Evolutionary conservation across 1,140 invertebrate genomes (phyloP).

Genomic region (Thaumetopoea pityocampa): DNA sequence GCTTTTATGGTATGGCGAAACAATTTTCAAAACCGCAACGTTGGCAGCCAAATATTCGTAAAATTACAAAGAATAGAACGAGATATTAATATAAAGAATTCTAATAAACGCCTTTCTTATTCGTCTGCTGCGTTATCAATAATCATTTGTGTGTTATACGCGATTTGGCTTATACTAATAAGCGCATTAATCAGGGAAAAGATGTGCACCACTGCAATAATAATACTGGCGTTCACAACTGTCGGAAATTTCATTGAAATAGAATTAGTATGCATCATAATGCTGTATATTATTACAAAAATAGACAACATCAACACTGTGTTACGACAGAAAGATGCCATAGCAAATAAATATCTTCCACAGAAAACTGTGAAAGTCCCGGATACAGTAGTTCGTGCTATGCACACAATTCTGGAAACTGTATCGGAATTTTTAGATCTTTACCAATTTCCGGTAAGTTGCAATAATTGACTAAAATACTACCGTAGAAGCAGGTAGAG

Average conservation of each 20-base stretch:
- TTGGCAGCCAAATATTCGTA: slow-evolving; percentile 32
- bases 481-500: no score
- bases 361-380: slow-evolving; percentile 1
- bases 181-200: slow-evolving; percentile 11
- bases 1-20: slow-evolving; percentile 17
- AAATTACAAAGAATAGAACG: slow-evolving; percentile 45
- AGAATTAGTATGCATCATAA: slow-evolving; percentile 18
- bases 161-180: slow-evolving; percentile 12
- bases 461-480: no score
- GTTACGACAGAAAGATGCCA: slow-evolving; percentile 8
- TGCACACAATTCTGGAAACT: slow-evolving; percentile 22
- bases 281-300: slow-evolving; percentile 25
- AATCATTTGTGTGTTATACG: background rate
- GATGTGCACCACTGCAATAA: slow-evolving; percentile 6
- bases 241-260: slow-evolving; percentile 22
- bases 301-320: slow-evolving; percentile 22
- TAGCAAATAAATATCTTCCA: background rate
- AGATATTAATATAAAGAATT: slow-evolving; percentile 23
- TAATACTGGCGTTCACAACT: slow-evolving; percentile 1
- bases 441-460: slow-evolving; percentile 34
- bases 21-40: slow-evolving; percentile 17
- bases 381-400: slow-evolving; percentile 11
- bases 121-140: background rate
- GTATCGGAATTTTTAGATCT: slow-evolving; percentile 25
- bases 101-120: slow-evolving; percentile 12